Evolutionary conservation across 2,797 vertebrate genomes (phyloP).

Genomic region (Urocyon cinereoargenteus): DNA sequence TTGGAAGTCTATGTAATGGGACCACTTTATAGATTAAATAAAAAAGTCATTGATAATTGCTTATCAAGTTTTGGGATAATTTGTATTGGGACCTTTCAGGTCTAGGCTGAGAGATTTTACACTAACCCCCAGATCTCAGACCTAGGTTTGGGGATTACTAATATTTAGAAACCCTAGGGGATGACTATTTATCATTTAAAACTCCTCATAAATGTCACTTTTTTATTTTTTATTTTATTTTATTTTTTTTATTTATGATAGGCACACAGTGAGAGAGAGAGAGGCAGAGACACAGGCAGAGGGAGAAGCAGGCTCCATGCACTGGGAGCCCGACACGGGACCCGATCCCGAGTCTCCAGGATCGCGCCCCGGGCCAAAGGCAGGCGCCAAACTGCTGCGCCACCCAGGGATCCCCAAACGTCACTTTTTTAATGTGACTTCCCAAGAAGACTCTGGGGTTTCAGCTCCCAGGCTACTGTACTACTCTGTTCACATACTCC

Average conservation of each 20-base stretch:
- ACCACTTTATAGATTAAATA: constrained; percentile 44
- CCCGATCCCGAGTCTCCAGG: no score
- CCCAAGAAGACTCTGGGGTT: background rate
- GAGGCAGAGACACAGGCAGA: no score
- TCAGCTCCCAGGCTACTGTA: background rate
- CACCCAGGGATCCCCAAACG: no score
- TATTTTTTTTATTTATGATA: no score
- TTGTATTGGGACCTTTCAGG: background rate
- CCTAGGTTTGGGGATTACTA: background rate
- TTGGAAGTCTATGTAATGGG: background rate
- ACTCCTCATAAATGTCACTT: background rate
- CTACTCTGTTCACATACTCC: background rate
- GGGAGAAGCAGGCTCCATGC: no score
- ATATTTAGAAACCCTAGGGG: background rate
- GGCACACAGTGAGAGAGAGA: no score
- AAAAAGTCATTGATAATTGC: background rate
- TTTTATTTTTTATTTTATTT: constrained; percentile 42
- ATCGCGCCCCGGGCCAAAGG: no score
- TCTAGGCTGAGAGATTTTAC: background rate
- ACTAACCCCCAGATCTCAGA: background rate
- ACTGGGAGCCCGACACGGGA: no score
- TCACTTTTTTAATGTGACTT: constrained; percentile 16
- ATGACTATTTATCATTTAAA: constrained; percentile 39
- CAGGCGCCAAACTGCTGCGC: no score
- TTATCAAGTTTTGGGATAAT: constrained; percentile 42